Evolutionary conservation across 2,797 vertebrate species (phyloP).

Genomic region (Arremon brunneinucha): DNA sequence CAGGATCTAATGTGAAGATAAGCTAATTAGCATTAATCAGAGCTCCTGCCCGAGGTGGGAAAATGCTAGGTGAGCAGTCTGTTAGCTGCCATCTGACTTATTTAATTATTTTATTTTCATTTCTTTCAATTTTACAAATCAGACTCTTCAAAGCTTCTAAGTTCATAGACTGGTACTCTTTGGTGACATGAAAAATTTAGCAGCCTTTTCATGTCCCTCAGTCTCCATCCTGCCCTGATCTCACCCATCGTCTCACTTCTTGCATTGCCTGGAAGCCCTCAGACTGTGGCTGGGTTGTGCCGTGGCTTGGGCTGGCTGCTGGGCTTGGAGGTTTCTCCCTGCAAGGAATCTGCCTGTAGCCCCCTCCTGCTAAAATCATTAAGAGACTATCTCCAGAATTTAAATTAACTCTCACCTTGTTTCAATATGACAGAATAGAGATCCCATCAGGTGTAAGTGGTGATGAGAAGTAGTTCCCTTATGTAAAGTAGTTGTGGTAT

Average conservation of each 20-base stretch:
- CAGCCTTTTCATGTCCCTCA: not conserved
- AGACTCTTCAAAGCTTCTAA: not conserved
- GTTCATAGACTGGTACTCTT: not conserved
- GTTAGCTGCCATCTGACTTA: conserved; percentile 36
- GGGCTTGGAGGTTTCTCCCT: not conserved
- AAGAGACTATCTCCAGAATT: not conserved
- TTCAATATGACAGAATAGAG: not conserved
- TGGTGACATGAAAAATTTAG: not conserved
- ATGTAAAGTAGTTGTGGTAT: not conserved
- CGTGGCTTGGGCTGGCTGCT: not conserved
- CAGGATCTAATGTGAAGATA: conserved; percentile 66
- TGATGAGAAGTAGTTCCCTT: not conserved
- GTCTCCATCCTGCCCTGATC: not conserved
- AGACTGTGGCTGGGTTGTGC: not conserved
- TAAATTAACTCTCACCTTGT: not conserved
- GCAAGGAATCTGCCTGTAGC: not conserved
- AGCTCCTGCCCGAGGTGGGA: conserved; percentile 63
- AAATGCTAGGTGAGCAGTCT: conserved; percentile 61
- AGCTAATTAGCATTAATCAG: conserved; percentile 67
- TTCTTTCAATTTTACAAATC: conserved; percentile 34
- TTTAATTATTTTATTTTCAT: conserved; percentile 50
- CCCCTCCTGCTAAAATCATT: not conserved
- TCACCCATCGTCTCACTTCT: not conserved
- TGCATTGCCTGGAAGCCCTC: not conserved
- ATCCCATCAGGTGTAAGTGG: not conserved